Percentiles rank a stretch among this genome's conserved stretches.
These are phyloP conservation scores for Deilephila elpenor DNA, from an alignment of 2,888 invertebrate species.

Conservation along the genomic window DNA sequence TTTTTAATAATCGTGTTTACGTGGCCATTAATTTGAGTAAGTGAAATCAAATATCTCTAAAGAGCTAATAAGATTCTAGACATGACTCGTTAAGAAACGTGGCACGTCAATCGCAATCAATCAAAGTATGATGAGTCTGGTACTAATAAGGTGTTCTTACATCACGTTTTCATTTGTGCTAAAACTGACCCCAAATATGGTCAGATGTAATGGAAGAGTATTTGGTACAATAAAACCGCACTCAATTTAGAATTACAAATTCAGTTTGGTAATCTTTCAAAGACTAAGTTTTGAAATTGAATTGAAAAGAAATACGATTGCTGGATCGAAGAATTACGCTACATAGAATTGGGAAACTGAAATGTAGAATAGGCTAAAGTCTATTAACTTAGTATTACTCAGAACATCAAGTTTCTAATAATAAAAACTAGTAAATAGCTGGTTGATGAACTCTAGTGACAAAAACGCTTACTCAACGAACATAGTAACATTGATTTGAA, in stretches of 20 bases:
- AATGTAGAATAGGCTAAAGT: constrained; percentile 5
- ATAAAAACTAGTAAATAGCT: neutral
- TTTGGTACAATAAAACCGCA: neutral
- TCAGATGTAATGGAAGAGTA: neutral
- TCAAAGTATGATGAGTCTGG: constrained; percentile 16
- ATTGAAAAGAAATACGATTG: neutral
- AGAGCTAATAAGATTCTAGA: constrained; percentile 4
- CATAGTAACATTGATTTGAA: too few relatives aligned
- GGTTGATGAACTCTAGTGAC: neutral
- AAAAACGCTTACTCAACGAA: too few relatives aligned
- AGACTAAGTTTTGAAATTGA: constrained; percentile 5
- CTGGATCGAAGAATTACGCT: neutral
- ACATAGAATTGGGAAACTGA: neutral
- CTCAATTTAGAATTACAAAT: neutral
- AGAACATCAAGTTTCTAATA: neutral
- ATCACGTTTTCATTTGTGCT: constrained; percentile 27
- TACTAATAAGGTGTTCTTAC: constrained; percentile 18
- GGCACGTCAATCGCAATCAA: constrained; percentile 22
- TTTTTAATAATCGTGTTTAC: too few relatives aligned
- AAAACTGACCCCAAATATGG: constrained; percentile 18
- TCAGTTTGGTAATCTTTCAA: neutral
- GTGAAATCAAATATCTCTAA: neutral
- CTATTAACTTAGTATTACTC: too few relatives aligned
- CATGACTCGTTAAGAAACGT: neutral
- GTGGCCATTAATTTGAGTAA: neutral